Evolutionary conservation across 1,140 invertebrate genomes (phyloP).

Genomic region (Drosophila hydei): DNA sequence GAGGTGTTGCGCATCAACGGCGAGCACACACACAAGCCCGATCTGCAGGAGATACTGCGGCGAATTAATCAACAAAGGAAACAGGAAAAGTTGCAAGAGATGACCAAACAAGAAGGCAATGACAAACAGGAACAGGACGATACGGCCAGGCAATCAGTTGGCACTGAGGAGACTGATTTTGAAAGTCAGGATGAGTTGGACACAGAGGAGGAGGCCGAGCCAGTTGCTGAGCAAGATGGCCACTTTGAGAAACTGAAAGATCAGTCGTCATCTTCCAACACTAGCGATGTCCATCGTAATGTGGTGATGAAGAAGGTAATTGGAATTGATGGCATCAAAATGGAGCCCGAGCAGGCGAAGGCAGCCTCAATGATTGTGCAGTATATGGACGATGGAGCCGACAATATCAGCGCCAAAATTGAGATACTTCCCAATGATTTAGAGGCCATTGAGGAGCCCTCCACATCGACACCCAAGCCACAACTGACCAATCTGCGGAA

Average conservation of each 20-base stretch:
- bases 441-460: constrained; percentile 2
- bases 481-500: constrained; percentile 60
- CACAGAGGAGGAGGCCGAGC: constrained; percentile 13
- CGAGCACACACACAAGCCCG: constrained; percentile 61
- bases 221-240: constrained; percentile 12
- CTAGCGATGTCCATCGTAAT: constrained; percentile 1
- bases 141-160: neutral
- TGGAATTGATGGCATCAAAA: constrained; percentile 69
- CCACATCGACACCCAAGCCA: constrained; percentile 52
- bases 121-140: neutral
- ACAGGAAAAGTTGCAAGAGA: constrained; percentile 9
- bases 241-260: constrained; percentile 41
- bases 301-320: constrained; percentile 70
- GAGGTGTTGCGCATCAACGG: constrained; percentile 69
- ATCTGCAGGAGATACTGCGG: constrained; percentile 49
- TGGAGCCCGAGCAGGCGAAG: constrained; percentile 56
- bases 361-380: constrained; percentile 59
- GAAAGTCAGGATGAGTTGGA: constrained; percentile 47
- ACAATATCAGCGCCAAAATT: constrained; percentile 68
- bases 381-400: constrained; percentile 62
- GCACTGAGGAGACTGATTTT: constrained; percentile 23
- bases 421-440: constrained; percentile 51
- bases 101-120: constrained; percentile 1
- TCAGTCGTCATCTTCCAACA: neutral
- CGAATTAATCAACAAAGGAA: constrained; percentile 53